A percentile compares a stretch with the other conserved stretches of the same genome.
These are phyloP conservation scores for Sylvilagus floridanus DNA, from an alignment of 2,797 vertebrate genomes.

Conservation along the genomic window DNA sequence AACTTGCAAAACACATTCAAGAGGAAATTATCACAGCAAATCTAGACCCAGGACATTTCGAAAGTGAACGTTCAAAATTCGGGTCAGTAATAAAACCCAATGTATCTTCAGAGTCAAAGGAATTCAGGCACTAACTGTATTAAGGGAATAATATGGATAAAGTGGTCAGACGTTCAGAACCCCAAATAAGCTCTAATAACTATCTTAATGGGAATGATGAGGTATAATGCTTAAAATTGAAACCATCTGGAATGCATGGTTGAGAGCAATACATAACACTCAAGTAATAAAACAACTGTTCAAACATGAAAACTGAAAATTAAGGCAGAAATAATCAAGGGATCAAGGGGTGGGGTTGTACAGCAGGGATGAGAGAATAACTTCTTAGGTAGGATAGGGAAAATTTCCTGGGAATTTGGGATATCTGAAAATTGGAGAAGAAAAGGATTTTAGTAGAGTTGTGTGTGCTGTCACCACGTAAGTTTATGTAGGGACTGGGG, in stretches of 20 bases:
- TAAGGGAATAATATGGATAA: conserved; percentile 41
- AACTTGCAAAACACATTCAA: conserved; percentile 64
- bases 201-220: conserved; percentile 16
- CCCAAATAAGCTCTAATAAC: conserved; percentile 29
- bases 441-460: not conserved
- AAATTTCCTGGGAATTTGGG: not conserved
- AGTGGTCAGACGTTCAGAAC: conserved; percentile 32
- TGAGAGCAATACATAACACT: conserved; percentile 33
- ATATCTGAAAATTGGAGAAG: not conserved
- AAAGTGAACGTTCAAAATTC: conserved; percentile 65
- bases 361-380: not conserved
- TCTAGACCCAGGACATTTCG: conserved; percentile 49
- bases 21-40: conserved; percentile 68
- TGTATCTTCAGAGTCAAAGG: conserved; percentile 61
- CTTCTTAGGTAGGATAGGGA: not conserved
- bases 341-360: not conserved
- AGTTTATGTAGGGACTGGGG: not conserved
- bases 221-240: not conserved
- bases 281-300: not conserved
- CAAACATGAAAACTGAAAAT: not conserved
- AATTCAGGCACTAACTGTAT: conserved; percentile 53
- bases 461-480: not conserved
- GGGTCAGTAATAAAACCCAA: conserved; percentile 52
- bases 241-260: conserved; percentile 15
- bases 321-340: not conserved